phyloP scores from a whole-genome alignment of 2,113 vertebrate genomes.

The Rhombomys opimus region DNA sequence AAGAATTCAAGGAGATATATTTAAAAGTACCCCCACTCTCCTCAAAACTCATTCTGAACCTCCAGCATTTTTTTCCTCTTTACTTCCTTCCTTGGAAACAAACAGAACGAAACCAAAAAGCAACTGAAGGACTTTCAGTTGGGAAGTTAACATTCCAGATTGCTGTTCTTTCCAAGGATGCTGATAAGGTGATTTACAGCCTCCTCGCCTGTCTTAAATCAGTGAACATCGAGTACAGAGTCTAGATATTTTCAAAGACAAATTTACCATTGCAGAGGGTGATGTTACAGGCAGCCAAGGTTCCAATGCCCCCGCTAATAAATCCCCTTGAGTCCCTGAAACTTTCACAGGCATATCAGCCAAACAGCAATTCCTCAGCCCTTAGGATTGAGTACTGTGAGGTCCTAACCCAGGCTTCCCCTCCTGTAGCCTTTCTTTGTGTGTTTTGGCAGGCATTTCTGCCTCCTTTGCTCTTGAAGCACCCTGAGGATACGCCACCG shows the following conservation, averaged over 20 bases:
- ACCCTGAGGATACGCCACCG: neutral
- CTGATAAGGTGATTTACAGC: constrained; percentile 61
- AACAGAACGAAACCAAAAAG: constrained; percentile 28
- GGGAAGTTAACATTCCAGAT: constrained; percentile 62
- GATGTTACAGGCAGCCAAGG: constrained; percentile 37
- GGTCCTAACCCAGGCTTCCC: neutral
- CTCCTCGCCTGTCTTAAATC: constrained; percentile 62
- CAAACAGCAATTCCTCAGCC: constrained; percentile 22
- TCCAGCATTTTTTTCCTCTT: neutral
- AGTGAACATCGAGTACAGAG: constrained; percentile 60
- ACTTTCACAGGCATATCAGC: constrained; percentile 53
- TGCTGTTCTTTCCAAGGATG: constrained; percentile 29
- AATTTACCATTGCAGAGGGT: constrained; percentile 56
- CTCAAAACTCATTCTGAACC: neutral
- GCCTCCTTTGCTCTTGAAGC: neutral
- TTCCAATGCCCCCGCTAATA: constrained; percentile 44
- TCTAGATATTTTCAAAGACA: constrained; percentile 64
- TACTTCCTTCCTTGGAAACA: constrained; percentile 1
- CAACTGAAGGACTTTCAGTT: constrained; percentile 44
- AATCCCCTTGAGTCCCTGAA: constrained; percentile 56
- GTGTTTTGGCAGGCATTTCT: neutral
- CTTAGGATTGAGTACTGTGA: neutral
- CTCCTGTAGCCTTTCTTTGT: neutral
- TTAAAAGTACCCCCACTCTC: constrained; percentile 5
- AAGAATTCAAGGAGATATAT: neutral